Evolutionary conservation across 2,888 invertebrate species (phyloP), one percentile per base, ranked within the genome.

Genomic region (Dexiosoma caninum): DNA sequence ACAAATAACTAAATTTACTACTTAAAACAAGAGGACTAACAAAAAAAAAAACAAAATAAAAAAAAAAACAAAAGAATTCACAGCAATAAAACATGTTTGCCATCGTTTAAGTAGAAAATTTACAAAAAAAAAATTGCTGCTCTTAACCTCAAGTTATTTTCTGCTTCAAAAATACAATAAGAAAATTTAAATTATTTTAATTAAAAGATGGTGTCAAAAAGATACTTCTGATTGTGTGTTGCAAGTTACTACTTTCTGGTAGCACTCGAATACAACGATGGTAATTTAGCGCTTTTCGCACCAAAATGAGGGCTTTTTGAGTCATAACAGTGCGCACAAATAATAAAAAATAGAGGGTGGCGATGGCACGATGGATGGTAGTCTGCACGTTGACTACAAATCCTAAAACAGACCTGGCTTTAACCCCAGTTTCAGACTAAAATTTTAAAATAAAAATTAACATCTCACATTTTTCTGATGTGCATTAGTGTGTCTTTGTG

Each of bases 1-100:
- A 76, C 75, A 75, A 80, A 80, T 71, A 76, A 75, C 70, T 71
- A 66, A 75, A 76, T 71, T 80, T 60, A 80, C 62, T 27, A 44
- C 75, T 76, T 72, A 72, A 62, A 69, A 62, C 81, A 80, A 19
- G 14, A 44, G 55, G 16, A 9, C 1, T 49, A 42, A 27, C 7
- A 30, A 32, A 9, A 35, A 44, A 4, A 8, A 16, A 55, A 23
- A 35, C 4, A n/a, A n/a, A 27, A 27, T 27, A 6, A 1, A 35
- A 37, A 66, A 16, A 57, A 21, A 44, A 35, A 16, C 23, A 9
- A 9, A 71, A 60, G 35, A 59, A 49, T 57, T 60, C 19, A 40
- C 32, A 51, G 40, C 37, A 40, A 60, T 21, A 71, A 64, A 72
- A 72, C 71, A 62, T 35, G 71, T 66, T 74, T 40, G 49, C 40